Conservation (phyloP, 1,140 invertebrate genomes). For the Rhynchophorus ferrugineus region DNA sequence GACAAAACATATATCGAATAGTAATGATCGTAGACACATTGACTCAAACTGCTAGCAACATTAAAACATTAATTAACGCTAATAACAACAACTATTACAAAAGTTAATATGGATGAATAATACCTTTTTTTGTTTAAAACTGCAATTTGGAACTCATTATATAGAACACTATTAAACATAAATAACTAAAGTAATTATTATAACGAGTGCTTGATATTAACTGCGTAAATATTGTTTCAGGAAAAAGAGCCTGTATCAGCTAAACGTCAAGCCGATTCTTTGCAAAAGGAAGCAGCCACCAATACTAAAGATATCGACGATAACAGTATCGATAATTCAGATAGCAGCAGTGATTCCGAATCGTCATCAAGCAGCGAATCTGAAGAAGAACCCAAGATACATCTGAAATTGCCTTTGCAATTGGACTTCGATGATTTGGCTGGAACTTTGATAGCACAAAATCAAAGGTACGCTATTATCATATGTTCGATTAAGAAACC, state of each 20-base stretch:
- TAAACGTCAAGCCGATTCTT: conserved; percentile 8
- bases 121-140: too few relatives aligned
- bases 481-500: too few relatives aligned
- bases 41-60: too few relatives aligned
- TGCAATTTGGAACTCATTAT: too few relatives aligned
- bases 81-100: too few relatives aligned
- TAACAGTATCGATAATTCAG: conserved; percentile 30
- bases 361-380: conserved; percentile 39
- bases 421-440: conserved; percentile 73
- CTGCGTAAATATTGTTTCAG: conserved; percentile 1
- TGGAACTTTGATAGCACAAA: conserved; percentile 65
- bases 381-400: conserved; percentile 51
- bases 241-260: conserved; percentile 2
- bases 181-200: too few relatives aligned
- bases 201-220: too few relatives aligned
- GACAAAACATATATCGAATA: too few relatives aligned
- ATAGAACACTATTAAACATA: too few relatives aligned
- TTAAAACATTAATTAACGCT: too few relatives aligned
- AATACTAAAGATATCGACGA: conserved; percentile 30
- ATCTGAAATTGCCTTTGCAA: conserved; percentile 68
- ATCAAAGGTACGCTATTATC: conserved; percentile 47
- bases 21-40: too few relatives aligned
- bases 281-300: conserved; percentile 2
- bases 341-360: conserved; percentile 21
- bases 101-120: too few relatives aligned